phyloP scores from a whole-genome alignment of 2,113 vertebrate species.

The Megaceryle torquata region DNA sequence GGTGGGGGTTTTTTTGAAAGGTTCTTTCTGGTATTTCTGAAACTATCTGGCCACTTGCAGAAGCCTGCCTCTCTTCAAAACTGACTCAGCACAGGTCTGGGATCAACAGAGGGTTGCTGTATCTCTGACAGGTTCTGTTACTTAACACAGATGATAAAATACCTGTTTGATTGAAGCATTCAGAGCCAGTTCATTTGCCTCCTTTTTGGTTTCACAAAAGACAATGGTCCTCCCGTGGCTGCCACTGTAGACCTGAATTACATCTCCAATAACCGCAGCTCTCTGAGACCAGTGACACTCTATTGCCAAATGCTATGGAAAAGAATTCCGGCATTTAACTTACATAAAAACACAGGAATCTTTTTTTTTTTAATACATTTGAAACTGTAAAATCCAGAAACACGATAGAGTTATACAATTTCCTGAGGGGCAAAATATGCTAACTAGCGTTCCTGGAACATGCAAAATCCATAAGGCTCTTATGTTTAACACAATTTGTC shows the following conservation, averaged over 20 bases:
- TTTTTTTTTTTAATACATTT: not conserved
- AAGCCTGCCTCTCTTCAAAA: not conserved
- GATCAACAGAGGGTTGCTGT: not conserved
- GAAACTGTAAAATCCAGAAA: not conserved
- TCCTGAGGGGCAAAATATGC: not conserved
- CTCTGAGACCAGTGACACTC: slow-evolving; percentile 93
- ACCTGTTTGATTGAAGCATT: slow-evolving; percentile 94
- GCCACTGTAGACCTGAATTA: slow-evolving; percentile 94
- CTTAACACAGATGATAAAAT: not conserved
- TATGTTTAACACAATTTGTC: not conserved
- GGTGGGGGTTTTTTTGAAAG: not conserved
- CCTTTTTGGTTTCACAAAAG: slow-evolving; percentile 96
- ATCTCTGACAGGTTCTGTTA: not conserved
- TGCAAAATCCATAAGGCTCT: not conserved
- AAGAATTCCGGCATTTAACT: not conserved
- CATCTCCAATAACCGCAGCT: slow-evolving; percentile 88
- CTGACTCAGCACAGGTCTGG: not conserved
- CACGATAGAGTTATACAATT: not conserved
- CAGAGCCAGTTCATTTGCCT: slow-evolving; percentile 90
- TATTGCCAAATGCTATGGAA: slow-evolving; percentile 89
- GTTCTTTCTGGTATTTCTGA: not conserved
- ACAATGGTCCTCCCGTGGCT: slow-evolving; percentile 88
- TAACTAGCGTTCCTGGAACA: not conserved
- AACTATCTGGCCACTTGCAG: not conserved
- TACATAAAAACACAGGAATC: not conserved